Conservation (phyloP, 2,113 vertebrate genomes). For the Etheostoma spectabile region DNA sequence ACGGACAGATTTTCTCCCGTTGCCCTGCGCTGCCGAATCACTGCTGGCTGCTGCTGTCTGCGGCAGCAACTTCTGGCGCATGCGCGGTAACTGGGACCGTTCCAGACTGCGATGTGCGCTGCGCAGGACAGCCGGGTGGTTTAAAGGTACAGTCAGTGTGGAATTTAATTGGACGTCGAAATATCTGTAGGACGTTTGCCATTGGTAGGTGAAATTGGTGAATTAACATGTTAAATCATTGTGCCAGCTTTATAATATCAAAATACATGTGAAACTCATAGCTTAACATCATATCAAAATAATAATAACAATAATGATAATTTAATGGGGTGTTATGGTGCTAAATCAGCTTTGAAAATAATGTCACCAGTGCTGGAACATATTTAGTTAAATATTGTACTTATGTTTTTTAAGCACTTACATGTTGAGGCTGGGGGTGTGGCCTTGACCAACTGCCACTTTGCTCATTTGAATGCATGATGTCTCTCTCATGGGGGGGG, state of each 20-base stretch:
- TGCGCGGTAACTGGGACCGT: constrained; percentile 70
- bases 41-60: constrained; percentile 87
- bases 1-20: constrained; percentile 77
- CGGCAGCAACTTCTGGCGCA: constrained; percentile 87
- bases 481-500: too few species aligned
- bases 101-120: constrained; percentile 58
- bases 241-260: not conserved
- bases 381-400: not conserved
- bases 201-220: not conserved
- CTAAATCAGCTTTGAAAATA: not conserved
- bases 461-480: too few species aligned
- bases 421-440: not conserved
- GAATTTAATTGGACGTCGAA: not conserved
- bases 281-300: too few species aligned
- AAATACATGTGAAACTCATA: not conserved
- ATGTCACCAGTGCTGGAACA: not conserved
- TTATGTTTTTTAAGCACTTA: not conserved
- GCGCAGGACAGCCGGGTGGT: constrained; percentile 44
- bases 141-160: constrained; percentile 69
- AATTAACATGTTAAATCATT: not conserved
- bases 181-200: not conserved
- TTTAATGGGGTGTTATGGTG: not conserved
- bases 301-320: not conserved
- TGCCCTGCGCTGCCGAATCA: constrained; percentile 85
- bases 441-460: too few species aligned